A percentile compares a stretch with the other conserved stretches of the same genome.
Conservation (phyloP, 1,140 invertebrate species). For the Phocides pigmalion region DNA sequence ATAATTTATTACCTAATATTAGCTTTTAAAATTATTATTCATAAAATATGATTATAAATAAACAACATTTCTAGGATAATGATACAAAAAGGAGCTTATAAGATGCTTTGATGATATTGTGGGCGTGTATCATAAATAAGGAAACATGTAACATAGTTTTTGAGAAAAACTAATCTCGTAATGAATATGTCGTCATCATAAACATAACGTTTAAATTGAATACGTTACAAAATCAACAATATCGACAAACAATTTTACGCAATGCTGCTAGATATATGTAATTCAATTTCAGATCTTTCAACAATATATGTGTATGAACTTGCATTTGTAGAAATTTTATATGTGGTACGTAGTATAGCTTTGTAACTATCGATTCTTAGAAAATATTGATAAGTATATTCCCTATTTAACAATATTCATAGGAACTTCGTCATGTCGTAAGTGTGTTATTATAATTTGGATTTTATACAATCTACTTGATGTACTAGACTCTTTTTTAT, state of each 20-base stretch:
- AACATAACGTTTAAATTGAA: too few species aligned
- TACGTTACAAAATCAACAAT: too few species aligned
- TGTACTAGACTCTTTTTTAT: neutral
- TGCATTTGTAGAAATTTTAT: constrained; percentile 41
- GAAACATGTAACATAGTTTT: constrained; percentile 9
- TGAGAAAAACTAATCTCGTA: neutral
- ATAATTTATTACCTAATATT: neutral
- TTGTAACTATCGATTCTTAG: constrained; percentile 27
- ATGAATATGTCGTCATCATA: too few species aligned
- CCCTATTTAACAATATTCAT: constrained; percentile 30
- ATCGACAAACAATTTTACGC: too few species aligned
- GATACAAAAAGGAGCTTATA: constrained; percentile 26
- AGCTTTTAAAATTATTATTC: constrained; percentile 16
- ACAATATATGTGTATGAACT: constrained; percentile 20
- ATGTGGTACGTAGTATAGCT: constrained; percentile 36
- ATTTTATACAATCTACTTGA: constrained; percentile 7
- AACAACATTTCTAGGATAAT: constrained; percentile 25
- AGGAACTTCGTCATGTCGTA: constrained; percentile 35
- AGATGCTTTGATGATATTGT: constrained; percentile 21
- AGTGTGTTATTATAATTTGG: neutral
- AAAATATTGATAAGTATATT: constrained; percentile 27
- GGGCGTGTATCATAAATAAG: constrained; percentile 1
- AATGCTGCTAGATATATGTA: neutral
- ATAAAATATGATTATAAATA: neutral
- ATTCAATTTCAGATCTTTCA: constrained; percentile 5